Conservation (phyloP, 2,888 invertebrate species). For the Microctonus brassicae region DNA sequence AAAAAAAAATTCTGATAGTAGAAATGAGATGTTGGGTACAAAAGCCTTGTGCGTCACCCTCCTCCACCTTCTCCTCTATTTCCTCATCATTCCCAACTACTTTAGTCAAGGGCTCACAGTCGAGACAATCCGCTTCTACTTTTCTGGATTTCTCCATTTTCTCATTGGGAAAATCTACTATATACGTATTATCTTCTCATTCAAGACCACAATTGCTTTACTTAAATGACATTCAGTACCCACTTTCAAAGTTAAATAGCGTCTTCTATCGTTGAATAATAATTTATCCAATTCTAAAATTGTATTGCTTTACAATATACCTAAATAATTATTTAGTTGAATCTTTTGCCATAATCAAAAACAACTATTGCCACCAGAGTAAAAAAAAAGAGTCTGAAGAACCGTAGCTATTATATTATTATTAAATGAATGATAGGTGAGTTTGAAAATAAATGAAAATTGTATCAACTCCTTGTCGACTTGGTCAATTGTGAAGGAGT, state of each 20-base stretch:
- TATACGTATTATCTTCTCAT: not conserved
- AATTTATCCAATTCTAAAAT: not conserved
- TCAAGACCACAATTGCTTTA: not conserved
- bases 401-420: not conserved
- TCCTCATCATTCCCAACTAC: constrained; percentile 11
- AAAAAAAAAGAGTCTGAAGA: not conserved
- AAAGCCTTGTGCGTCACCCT: not conserved
- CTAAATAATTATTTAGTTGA: not conserved
- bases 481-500: constrained; percentile 61
- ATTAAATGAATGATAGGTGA: not conserved
- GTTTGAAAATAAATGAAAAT: not conserved
- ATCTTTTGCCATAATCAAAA: not conserved
- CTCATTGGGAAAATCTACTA: not conserved
- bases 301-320: not conserved
- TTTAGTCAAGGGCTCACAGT: not conserved
- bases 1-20: not conserved
- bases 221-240: not conserved
- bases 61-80: constrained; percentile 6
- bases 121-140: constrained; percentile 15
- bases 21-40: not conserved
- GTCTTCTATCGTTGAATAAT: not conserved
- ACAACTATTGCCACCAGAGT: not conserved
- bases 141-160: constrained; percentile 13
- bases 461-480: constrained; percentile 31
- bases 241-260: not conserved